Evolutionary conservation across 2,888 invertebrate genomes (phyloP).

Genomic region (Brachylomia viminalis): DNA sequence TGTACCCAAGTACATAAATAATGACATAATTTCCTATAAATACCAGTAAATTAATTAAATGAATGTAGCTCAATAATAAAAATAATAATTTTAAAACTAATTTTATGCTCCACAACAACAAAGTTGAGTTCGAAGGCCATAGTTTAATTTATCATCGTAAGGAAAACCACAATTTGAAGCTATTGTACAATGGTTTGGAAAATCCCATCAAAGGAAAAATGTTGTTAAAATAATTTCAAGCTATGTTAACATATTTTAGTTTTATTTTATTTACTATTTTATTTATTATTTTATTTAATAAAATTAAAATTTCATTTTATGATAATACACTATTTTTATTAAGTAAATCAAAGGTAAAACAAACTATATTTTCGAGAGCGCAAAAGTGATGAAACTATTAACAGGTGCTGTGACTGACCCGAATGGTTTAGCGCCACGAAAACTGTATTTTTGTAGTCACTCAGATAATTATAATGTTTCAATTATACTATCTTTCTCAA

Average conservation of each 20-base stretch:
- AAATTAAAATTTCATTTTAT: no score
- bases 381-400: no score
- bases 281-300: no score
- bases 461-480: no score
- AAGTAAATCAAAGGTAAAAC: no score
- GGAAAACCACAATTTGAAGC: slow-evolving; percentile 54
- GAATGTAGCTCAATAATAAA: slow-evolving; percentile 4
- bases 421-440: no score
- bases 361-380: no score
- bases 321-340: no score
- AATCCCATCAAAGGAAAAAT: slow-evolving; percentile 28
- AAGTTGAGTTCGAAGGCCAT: slow-evolving; percentile 21
- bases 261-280: slow-evolving; percentile 6
- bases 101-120: slow-evolving; percentile 34
- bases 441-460: no score
- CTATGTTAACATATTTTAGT: slow-evolving; percentile 14
- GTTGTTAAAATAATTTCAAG: slow-evolving; percentile 8
- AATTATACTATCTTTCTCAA: no score
- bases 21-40: slow-evolving; percentile 35
- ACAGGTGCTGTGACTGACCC: no score
- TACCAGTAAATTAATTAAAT: slow-evolving; percentile 31
- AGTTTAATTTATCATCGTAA: slow-evolving; percentile 28
- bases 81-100: no score
- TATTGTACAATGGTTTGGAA: slow-evolving; percentile 34
- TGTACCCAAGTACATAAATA: slow-evolving; percentile 19